Conservation (phyloP, 92 coral and sea anemone species). For the Actinernus sp. region DNA sequence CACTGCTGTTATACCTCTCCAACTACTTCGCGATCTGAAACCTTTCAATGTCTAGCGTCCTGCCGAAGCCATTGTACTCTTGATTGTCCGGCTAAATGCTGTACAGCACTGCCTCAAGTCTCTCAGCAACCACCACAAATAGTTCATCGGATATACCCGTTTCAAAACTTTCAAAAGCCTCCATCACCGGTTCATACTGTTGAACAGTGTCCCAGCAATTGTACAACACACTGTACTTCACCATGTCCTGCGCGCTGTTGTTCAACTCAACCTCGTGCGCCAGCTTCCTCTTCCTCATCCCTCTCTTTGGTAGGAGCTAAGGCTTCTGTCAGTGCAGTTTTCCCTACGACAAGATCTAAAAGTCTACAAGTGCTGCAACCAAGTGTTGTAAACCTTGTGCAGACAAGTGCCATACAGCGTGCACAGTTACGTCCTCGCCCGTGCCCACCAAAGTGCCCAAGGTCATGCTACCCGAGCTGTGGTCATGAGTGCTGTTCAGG, state of each 20-base stretch:
- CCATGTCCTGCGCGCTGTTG: constrained; percentile 63
- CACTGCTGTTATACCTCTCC: not conserved
- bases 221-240: constrained; percentile 54
- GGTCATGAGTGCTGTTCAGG: constrained; percentile 68
- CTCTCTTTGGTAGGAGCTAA: too few species aligned
- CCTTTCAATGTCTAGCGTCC: constrained; percentile 3
- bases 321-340: too few species aligned
- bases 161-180: too few species aligned
- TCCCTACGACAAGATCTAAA: too few species aligned
- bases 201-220: constrained; percentile 21
- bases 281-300: too few species aligned
- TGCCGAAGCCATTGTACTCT: constrained; percentile 18
- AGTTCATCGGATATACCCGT: too few species aligned
- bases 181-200: too few species aligned
- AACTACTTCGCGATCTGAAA: not conserved
- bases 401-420: not conserved
- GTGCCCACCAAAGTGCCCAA: constrained; percentile 67
- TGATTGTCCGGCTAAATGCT: constrained; percentile 34
- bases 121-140: too few species aligned
- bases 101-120: not conserved
- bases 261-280: too few species aligned
- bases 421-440: constrained; percentile 2
- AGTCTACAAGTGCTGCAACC: too few species aligned
- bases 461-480: constrained; percentile 77
- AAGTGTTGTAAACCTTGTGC: too few species aligned